These are phyloP conservation scores for Colinus virginianus DNA, from an alignment of 2,113 vertebrate genomes.

Conservation along the genomic window DNA sequence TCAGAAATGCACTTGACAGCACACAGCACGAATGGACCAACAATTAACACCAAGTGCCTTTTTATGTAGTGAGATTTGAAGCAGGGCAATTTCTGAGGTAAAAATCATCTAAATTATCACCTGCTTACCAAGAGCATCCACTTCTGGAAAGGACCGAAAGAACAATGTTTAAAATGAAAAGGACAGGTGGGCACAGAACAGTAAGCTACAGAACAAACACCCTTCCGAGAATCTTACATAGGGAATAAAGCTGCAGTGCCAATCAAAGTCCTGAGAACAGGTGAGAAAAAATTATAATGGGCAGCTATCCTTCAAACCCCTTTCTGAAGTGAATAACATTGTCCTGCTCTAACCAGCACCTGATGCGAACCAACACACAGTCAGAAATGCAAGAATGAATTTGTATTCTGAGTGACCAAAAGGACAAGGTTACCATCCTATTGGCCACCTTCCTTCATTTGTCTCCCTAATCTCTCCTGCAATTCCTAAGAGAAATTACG, in stretches of 20 bases:
- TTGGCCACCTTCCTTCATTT: neutral
- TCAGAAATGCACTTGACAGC: accelerated
- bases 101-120: neutral
- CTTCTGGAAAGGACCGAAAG: neutral
- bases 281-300: no score
- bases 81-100: neutral
- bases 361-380: neutral
- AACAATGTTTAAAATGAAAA: neutral
- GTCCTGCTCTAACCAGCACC: neutral
- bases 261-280: neutral
- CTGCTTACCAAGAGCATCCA: neutral
- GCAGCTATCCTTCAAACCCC: neutral
- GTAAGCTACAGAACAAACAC: accelerated
- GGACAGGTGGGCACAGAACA: neutral
- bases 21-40: accelerated
- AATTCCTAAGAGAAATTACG: neutral
- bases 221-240: neutral
- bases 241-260: neutral
- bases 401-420: neutral
- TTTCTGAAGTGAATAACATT: neutral
- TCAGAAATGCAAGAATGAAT: neutral
- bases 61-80: neutral
- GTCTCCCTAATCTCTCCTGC: neutral
- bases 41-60: neutral
- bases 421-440: neutral